phyloP scores from a whole-genome alignment of 2,113 vertebrate species.

The Calidris pygmaea region DNA sequence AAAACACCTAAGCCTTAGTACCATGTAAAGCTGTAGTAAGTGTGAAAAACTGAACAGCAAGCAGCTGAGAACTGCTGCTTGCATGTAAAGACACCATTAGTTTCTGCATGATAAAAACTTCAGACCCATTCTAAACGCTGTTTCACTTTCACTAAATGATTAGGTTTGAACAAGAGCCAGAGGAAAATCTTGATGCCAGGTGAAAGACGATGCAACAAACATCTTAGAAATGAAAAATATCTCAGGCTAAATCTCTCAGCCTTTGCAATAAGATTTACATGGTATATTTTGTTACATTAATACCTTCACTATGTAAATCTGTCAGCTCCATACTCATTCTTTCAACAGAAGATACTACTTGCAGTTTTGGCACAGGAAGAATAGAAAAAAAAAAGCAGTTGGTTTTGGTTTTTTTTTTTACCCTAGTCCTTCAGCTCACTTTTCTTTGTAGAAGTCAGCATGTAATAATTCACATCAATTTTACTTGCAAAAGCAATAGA shows the following conservation, averaged over 20 bases:
- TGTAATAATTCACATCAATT: slow-evolving; percentile 71
- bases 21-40: slow-evolving; percentile 67
- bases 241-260: neutral
- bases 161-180: slow-evolving; percentile 43
- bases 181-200: slow-evolving; percentile 28
- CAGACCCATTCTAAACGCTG: neutral
- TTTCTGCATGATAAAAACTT: slow-evolving; percentile 43
- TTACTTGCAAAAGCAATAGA: slow-evolving; percentile 62
- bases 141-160: slow-evolving; percentile 46
- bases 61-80: slow-evolving; percentile 2
- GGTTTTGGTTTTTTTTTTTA: neutral
- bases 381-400: neutral
- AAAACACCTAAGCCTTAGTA: neutral
- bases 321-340: neutral
- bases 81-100: neutral
- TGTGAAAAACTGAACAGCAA: slow-evolving; percentile 52
- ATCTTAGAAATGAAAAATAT: slow-evolving; percentile 44
- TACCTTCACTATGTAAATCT: slow-evolving; percentile 7
- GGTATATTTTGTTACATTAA: slow-evolving; percentile 24
- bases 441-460: slow-evolving; percentile 28
- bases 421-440: slow-evolving; percentile 36
- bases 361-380: neutral
- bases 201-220: slow-evolving; percentile 18
- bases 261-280: neutral
- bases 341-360: slow-evolving; percentile 33